Evolutionary conservation across 2,797 vertebrate species (phyloP), one percentile per base, ranked within the genome.

Genomic region (Coregonus suidteri): DNA sequence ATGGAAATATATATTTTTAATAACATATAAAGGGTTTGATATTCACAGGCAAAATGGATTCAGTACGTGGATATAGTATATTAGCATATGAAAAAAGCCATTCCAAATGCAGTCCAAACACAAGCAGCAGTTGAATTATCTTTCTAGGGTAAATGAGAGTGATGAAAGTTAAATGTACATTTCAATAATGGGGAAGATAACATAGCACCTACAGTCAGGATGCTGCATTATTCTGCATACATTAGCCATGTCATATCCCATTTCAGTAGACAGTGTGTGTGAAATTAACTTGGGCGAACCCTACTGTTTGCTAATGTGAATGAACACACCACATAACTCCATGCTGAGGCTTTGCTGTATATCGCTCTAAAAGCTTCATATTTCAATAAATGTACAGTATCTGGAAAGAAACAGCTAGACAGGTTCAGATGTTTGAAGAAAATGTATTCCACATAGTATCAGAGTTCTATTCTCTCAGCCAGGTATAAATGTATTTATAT

Each of bases 161-260:
- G 69, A 79, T 83, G 73, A 76, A 82, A 84, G 78, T 79, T 78
- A 79, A 79, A 80, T 51, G 71, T 74, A 82, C 73, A 71, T 81
- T 81, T 77, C 52, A 81, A 79, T 84, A 84, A 84, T 74, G 52
- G 70, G 81, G 69, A 6, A n/a, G 64, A 78, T 74, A 73, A 77
- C 20, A n/a, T 51, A 16, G 37, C 41, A 73, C 70, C 71, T 71
- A 67, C 62, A 70, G 68, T 59, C n/a, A 35, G 75, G 64, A 74
- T 69, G 79, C 62, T 75, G 76, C 81, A 87, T 76, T 76, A 74
- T 78, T 83, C 85, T 78, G 75, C 79, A 85, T 85, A 75, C 52
- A 82, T 81, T 81, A 81, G 2, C 70, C 53, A 53, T 75, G 80
- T 76, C 78, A 78, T 74, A 76, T 71, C 77, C 54, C 35, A 73